Base-by-base conservation (phyloP, 2,888 invertebrate species). In the Pachliopta kotzebuea region DNA sequence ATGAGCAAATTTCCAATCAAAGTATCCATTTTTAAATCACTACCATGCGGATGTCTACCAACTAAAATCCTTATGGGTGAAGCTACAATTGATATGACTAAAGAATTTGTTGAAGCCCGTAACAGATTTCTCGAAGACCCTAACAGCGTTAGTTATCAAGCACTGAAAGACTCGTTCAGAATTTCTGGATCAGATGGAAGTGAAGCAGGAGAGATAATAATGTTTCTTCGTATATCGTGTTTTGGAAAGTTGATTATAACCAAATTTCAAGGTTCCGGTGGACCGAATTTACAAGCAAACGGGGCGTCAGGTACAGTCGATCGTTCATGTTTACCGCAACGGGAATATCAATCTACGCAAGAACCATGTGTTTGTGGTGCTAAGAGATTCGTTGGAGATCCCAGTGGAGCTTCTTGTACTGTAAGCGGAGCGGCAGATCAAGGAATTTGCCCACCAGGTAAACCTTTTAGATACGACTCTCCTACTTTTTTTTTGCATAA, bases 211-310 rank as follows among this genome's bases (percentile, higher is more conserved):
- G 92, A 93, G 69, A 91, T 94, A 17, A 79, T 90, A 0, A 92
- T 94, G 75, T 95, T 94, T 79, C 82, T 95, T 55, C 85, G 95
- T 14, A 92, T 94, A 77, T 94, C 94, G 9, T 94, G 94, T 72
- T 94, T 95, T 71, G 95, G 95, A 2, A 93, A 93, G 72, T 76
- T 93, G 64, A 94, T 95, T 29, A 92, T 94, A 17, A 95, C 95
- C 0, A 93, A 93, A 74, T 95, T 95, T 76, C 94, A 94, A 81
- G 89, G 88, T 23, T 75, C 77, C 23, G 75, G 81, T 58, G 78
- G 78, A 23, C 81, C 84, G 0, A 79, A 71, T 58, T 63, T 87
- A 56, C 79, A 81, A 37, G 55, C 67, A 14, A 73, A 68, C 17
- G 76, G 73, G 42, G 73, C 70, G 20, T 68, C 78, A 9, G 67